Evolutionary conservation across 2,113 vertebrate genomes (phyloP).

Genomic region (Chaetops frenatus): DNA sequence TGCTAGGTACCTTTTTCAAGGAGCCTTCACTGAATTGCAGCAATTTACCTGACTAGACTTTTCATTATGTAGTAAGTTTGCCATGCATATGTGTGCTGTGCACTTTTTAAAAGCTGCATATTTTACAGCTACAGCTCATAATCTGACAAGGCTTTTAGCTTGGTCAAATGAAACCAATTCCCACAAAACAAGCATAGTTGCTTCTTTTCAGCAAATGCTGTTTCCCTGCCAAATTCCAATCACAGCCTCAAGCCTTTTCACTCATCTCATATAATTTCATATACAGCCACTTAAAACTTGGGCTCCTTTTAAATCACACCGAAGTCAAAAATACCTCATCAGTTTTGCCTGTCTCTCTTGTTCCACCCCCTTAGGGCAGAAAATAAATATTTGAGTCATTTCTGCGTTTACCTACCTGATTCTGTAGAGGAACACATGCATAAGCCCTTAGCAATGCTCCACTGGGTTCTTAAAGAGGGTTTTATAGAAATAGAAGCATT

Average conservation of each 20-base stretch:
- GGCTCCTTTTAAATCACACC: background rate
- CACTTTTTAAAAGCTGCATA: background rate
- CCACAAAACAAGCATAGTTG: background rate
- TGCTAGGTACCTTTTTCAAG: background rate
- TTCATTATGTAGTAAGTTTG: background rate
- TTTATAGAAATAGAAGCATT: background rate
- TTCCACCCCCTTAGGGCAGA: background rate
- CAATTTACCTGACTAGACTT: constrained; percentile 15
- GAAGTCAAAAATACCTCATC: background rate
- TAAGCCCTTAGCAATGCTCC: background rate
- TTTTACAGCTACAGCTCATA: background rate
- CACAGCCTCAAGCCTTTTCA: constrained; percentile 1
- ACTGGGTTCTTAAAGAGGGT: background rate
- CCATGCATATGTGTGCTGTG: background rate
- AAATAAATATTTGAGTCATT: background rate
- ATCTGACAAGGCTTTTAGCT: background rate
- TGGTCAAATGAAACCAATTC: background rate
- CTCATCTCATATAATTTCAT: background rate
- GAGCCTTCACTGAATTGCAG: background rate
- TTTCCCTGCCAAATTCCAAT: constrained; percentile 4
- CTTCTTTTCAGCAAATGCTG: background rate
- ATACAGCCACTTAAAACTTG: background rate
- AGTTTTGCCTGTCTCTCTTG: background rate
- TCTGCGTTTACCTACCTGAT: background rate
- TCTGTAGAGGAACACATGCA: background rate